A percentile compares a stretch with the other conserved stretches of the same genome.
Conservation (phyloP, 2,113 vertebrate species). For the Dasyurus viverrinus region DNA sequence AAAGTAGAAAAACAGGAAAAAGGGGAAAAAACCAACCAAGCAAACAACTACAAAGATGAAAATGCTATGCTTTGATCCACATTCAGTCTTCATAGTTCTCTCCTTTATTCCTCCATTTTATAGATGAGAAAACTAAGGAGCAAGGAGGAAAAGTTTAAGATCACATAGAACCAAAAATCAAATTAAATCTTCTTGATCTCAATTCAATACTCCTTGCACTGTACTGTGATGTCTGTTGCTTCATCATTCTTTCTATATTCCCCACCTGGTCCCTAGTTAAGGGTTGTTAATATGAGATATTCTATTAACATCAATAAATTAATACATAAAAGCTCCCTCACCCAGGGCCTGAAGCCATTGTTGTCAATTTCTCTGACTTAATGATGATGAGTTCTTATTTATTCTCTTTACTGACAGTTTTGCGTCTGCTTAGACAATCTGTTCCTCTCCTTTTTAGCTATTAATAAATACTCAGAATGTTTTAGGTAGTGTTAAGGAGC, state of each 20-base stretch:
- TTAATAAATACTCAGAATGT: neutral
- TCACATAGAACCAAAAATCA: neutral
- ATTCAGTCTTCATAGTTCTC: too few species aligned
- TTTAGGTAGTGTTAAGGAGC: neutral
- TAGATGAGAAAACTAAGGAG: neutral
- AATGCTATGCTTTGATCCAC: too few species aligned
- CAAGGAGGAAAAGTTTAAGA: neutral
- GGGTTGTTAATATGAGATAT: neutral
- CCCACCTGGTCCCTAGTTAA: neutral
- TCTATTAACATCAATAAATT: neutral
- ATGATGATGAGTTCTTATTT: slow-evolving; percentile 50
- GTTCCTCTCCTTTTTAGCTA: slow-evolving; percentile 42
- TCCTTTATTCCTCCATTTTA: neutral
- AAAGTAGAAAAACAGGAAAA: too few species aligned
- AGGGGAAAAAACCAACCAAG: too few species aligned
- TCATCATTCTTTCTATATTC: neutral
- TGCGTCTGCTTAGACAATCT: neutral
- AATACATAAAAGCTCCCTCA: neutral
- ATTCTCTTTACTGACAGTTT: neutral
- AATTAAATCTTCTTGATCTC: neutral
- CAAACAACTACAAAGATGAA: too few species aligned
- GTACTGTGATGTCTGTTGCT: neutral
- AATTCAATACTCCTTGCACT: neutral
- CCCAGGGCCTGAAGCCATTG: neutral
- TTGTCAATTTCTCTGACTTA: slow-evolving; percentile 40